A percentile compares a stretch with the other conserved stretches of the same genome.
phyloP scores from a whole-genome alignment of 2,797 vertebrate genomes.

The Epinephelus coioides region DNA sequence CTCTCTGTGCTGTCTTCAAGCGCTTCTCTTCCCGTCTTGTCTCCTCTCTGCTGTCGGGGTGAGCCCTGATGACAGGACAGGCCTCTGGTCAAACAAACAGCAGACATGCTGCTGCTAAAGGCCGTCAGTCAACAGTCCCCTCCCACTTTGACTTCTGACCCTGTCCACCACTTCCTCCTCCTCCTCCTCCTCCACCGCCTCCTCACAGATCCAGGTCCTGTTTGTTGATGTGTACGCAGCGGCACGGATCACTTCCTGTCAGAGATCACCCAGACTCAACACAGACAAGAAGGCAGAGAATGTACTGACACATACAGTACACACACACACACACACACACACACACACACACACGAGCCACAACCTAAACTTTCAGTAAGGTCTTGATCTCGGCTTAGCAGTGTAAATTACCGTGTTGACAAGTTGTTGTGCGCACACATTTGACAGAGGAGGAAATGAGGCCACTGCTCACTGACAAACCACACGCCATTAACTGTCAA shows the following conservation, averaged over 20 bases:
- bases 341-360: constrained; percentile 12
- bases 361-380: neutral
- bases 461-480: constrained; percentile 40
- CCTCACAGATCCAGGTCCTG: constrained; percentile 55
- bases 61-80: constrained; percentile 64
- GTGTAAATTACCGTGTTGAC: constrained; percentile 72
- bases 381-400: constrained; percentile 27
- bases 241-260: constrained; percentile 81
- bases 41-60: constrained; percentile 22
- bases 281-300: constrained; percentile 44
- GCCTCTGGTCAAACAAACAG: constrained; percentile 76
- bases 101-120: constrained; percentile 73
- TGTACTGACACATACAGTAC: constrained; percentile 31
- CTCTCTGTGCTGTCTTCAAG: constrained; percentile 9
- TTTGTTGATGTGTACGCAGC: constrained; percentile 79
- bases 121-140: constrained; percentile 74
- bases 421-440: constrained; percentile 64
- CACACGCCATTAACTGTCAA: constrained; percentile 55
- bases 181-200: constrained; percentile 17
- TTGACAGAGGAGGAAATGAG: constrained; percentile 69
- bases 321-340: constrained; percentile 31
- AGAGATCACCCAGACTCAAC: constrained; percentile 69
- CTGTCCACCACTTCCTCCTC: constrained; percentile 26
- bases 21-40: constrained; percentile 11
- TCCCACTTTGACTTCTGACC: constrained; percentile 60